Evolutionary conservation across 2,113 vertebrate species (phyloP).

Genomic region (Chloropsis cyanopogon): DNA sequence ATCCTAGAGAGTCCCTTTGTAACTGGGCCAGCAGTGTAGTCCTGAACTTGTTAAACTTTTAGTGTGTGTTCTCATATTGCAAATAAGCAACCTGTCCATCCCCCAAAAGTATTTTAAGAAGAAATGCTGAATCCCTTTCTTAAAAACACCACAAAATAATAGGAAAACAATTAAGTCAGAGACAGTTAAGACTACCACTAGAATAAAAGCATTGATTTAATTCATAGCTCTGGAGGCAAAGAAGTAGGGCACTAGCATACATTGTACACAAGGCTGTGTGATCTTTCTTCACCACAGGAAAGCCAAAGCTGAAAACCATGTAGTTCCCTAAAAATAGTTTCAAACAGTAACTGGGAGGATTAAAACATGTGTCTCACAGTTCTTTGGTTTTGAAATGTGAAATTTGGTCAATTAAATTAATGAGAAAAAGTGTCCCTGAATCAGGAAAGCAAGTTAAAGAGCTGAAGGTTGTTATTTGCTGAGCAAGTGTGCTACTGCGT

Average conservation of each 20-base stretch:
- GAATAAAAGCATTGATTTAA: background rate
- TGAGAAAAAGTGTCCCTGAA: conserved; percentile 25
- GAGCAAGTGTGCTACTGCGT: background rate
- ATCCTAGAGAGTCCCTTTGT: background rate
- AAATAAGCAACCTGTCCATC: background rate
- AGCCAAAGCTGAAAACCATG: conserved; percentile 12
- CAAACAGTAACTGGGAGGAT: background rate
- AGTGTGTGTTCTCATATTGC: background rate
- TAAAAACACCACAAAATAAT: background rate
- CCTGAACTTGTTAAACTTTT: background rate
- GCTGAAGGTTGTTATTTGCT: background rate
- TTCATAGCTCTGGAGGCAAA: background rate
- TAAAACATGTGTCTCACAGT: conserved; percentile 19
- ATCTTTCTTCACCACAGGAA: background rate
- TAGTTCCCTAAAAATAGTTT: background rate
- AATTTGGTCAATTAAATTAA: conserved; percentile 23
- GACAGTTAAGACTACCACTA: background rate
- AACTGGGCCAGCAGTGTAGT: background rate
- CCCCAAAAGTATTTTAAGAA: background rate
- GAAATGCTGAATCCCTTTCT: background rate
- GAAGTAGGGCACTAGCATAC: background rate
- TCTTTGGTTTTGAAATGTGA: conserved; percentile 48
- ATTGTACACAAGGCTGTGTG: background rate
- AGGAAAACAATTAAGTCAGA: background rate
- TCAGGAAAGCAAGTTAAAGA: conserved; percentile 5